phyloP scores from a whole-genome alignment of 2,797 vertebrate species.

The Hephaestus fuliginosus region DNA sequence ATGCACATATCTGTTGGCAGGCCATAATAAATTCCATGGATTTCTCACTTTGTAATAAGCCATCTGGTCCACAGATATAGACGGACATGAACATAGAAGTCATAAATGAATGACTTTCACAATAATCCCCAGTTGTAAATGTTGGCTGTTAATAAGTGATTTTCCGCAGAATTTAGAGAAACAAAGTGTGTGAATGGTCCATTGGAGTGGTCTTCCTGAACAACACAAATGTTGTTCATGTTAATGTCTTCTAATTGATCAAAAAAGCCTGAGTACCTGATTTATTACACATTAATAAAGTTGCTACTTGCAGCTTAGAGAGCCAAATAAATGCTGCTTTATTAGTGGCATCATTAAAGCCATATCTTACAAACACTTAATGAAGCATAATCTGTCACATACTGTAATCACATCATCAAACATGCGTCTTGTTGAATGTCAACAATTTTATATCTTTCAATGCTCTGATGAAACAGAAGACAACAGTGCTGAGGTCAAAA shows the following conservation, averaged over 20 bases:
- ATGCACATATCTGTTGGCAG: background rate
- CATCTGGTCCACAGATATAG: background rate
- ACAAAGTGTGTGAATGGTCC: constrained; percentile 7
- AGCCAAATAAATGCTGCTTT: background rate
- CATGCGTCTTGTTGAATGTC: constrained; percentile 18
- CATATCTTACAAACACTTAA: background rate
- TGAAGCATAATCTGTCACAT: background rate
- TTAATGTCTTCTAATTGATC: constrained; percentile 25
- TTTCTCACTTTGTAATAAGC: background rate
- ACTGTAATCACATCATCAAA: constrained; percentile 8
- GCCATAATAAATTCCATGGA: background rate
- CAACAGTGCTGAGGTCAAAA: constrained; percentile 37
- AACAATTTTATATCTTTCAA: constrained; percentile 26
- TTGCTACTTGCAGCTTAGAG: background rate
- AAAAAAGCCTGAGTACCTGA: background rate
- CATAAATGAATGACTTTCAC: background rate
- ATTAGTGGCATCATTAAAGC: background rate
- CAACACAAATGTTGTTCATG: constrained; percentile 15
- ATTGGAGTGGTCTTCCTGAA: background rate
- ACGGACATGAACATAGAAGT: background rate
- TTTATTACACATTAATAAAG: constrained; percentile 12
- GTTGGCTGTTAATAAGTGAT: background rate
- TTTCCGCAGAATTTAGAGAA: background rate
- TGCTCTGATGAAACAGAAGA: constrained; percentile 27
- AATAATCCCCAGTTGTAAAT: background rate